Base-by-base conservation (phyloP, 2,888 invertebrate genomes). In the Biston betularia region DNA sequence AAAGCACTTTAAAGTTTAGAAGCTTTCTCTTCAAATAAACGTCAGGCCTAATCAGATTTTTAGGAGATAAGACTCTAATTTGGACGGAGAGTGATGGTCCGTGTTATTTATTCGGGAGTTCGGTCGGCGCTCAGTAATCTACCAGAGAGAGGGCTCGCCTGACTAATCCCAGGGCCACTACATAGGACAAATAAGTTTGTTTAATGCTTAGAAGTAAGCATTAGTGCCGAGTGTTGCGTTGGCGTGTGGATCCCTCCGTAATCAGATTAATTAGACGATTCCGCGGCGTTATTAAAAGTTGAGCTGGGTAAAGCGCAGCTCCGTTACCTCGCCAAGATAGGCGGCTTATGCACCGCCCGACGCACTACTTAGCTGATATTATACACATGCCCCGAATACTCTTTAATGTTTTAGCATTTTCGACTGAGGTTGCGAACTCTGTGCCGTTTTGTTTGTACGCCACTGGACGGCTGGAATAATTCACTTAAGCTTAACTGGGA, bases 401-500 rank as follows among this genome's bases (percentile, higher is more conserved):
- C 90, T 93, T 93, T 91, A 92, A 92, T 92, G 92, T 92, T 93
- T 93, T 89, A 91, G 91, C 89, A 92, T 92, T 92, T 92, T 91
- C 89, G 90, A 92, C 92, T 91, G 91, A 90, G 91, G 91, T 92
- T 92, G 92, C 88, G 87, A 93, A 90, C 90, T 92, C 89, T 71
- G 85, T 84, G 82, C 89, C 86, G 90, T 92, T 92, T 90, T 92
- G 92, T 92, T 92, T 92, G 90, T 88, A 85, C 87, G 84, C 91
- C 89, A 89, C 90, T 92, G 92, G 93, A 91, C 89, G 89, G 86
- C 90, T 84, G 86, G 87, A 92, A 92, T 93, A 93, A 93, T 93
- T 93, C 92, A 93, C 91, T 92, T 92, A 92, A 92, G 92, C 92
- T 93, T 92, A 92, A 93, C 93, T 90, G 91, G 90, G 87, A 92